Evolutionary conservation across 64 coral and sea anemone species (phyloP).

Genomic region (Exaiptasia diaphana): DNA sequence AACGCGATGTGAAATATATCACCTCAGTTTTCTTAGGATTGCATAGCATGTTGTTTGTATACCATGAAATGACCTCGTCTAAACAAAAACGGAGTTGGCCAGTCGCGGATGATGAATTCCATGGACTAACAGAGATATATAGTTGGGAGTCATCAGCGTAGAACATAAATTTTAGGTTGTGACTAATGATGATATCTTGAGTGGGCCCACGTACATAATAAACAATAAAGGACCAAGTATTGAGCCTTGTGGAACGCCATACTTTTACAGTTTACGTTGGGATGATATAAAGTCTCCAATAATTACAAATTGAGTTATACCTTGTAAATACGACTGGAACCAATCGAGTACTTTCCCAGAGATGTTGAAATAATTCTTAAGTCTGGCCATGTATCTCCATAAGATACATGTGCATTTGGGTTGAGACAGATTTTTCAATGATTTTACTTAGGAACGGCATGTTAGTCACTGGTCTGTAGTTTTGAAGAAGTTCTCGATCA

Average conservation of each 20-base stretch:
- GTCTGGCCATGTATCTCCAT: background rate
- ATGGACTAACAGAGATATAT: conserved; percentile 1
- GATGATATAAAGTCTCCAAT: background rate
- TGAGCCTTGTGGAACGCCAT: background rate
- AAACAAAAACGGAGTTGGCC: background rate
- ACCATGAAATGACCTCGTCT: conserved; percentile 13
- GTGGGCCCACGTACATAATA: too few relatives aligned
- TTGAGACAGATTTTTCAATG: background rate
- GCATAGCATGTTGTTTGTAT: conserved; percentile 8
- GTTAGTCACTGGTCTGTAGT: conserved; percentile 1
- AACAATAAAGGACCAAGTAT: too few relatives aligned
- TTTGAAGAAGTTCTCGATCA: background rate
- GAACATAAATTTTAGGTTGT: background rate
- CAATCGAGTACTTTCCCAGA: background rate
- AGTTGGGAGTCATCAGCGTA: conserved; percentile 2
- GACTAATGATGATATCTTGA: background rate
- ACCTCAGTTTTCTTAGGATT: conserved; percentile 11
- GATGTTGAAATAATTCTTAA: background rate
- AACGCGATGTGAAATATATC: background rate
- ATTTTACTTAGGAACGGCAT: conserved; percentile 13
- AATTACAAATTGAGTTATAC: background rate
- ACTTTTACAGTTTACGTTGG: background rate
- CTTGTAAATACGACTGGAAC: background rate
- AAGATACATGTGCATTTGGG: background rate
- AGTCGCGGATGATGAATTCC: background rate